A percentile compares a stretch with the other conserved stretches of the same genome.
Conservation (phyloP, 2,113 vertebrate species). For the Myotis davidii region DNA sequence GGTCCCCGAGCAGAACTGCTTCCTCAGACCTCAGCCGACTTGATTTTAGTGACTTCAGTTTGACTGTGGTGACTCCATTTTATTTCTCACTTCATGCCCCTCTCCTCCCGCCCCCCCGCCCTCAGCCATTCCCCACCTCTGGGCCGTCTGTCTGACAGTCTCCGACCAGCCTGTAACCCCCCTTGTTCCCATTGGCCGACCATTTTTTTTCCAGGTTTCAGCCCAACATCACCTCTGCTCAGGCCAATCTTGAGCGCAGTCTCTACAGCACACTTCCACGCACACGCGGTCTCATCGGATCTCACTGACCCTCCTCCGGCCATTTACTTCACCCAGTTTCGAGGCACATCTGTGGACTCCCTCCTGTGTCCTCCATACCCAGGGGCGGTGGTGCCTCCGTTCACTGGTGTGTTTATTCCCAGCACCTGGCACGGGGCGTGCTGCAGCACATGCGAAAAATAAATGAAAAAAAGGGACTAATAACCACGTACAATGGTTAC, state of each 20-base stretch:
- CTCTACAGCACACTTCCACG: neutral
- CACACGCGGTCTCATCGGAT: neutral
- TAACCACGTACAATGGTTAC: rapidly evolving
- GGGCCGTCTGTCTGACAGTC: neutral
- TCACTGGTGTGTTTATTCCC: too few relatives aligned
- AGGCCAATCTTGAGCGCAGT: neutral
- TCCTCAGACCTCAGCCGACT: neutral
- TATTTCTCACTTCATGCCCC: neutral
- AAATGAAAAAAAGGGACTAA: neutral
- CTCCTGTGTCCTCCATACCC: neutral
- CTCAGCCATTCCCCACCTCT: neutral
- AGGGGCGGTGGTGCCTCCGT: rapidly evolving
- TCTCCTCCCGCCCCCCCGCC: too few relatives aligned
- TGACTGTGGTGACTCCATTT: neutral
- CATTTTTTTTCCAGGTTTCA: neutral
- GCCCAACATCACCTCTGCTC: too few relatives aligned
- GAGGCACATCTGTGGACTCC: neutral
- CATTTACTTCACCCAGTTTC: neutral
- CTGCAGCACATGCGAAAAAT: neutral
- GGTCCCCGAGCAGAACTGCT: neutral
- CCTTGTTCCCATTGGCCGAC: neutral
- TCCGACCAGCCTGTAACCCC: neutral
- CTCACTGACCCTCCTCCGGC: neutral
- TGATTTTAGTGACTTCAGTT: too few relatives aligned
- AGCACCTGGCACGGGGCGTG: rapidly evolving